A percentile compares a stretch with the other conserved stretches of the same genome.
phyloP scores from a whole-genome alignment of 1,140 invertebrate genomes.

The Leptinotarsa undecemlineata region DNA sequence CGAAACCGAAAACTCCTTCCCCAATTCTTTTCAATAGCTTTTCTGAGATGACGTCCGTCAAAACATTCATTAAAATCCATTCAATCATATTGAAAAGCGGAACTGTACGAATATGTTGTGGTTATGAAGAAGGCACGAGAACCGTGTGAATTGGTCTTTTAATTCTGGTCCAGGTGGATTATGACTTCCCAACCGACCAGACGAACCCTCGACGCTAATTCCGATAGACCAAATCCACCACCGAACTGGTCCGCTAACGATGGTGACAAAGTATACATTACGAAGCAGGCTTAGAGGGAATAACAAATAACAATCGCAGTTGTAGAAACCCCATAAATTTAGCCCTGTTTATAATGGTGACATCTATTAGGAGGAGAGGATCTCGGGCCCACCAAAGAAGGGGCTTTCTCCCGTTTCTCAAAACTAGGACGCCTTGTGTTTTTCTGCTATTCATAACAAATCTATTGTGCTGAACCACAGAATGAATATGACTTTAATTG shows the following conservation, averaged over 20 bases:
- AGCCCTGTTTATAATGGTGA: neutral
- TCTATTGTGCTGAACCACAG: neutral
- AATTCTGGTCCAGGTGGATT: neutral
- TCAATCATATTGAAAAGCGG: neutral
- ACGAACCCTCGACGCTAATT: neutral
- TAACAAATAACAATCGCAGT: neutral
- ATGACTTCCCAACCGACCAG: neutral
- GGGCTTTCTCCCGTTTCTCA: neutral
- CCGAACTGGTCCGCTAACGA: neutral
- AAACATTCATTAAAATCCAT: neutral
- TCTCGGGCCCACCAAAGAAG: constrained; percentile 4
- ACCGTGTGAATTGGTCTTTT: constrained; percentile 3
- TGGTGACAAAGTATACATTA: constrained; percentile 6
- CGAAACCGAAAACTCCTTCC: too few relatives aligned
- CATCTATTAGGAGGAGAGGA: constrained; percentile 7
- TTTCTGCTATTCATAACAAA: neutral
- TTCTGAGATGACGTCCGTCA: neutral
- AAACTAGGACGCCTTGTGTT: neutral
- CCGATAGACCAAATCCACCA: neutral
- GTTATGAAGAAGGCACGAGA: constrained; percentile 7
- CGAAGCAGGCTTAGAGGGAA: neutral
- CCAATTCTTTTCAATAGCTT: too few relatives aligned
- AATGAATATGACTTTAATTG: constrained; percentile 6
- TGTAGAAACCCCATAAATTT: constrained; percentile 8
- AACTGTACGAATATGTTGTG: neutral